Base-by-base conservation (phyloP, 2,888 invertebrate genomes). In the Slavum lentiscoides region DNA sequence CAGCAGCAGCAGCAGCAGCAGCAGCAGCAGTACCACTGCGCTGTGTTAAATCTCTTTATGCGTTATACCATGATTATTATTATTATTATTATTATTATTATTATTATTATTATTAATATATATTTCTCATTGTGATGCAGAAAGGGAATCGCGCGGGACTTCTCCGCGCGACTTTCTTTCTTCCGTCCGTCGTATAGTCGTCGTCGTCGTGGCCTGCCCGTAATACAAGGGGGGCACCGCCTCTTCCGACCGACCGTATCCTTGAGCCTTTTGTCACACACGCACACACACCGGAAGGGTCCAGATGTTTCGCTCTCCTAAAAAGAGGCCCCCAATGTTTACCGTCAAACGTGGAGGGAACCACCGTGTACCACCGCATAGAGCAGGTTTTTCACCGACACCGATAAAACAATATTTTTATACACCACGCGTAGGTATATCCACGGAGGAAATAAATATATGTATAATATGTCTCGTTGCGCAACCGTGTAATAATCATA, bases 301-400 rank as follows among this genome's bases (percentile, higher is more conserved):
- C 77, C 77, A 77, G 77, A 77, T 77, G 77, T 77, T 77, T 77
- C 70, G 62, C 61, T 77, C 69, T 30, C 30, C 68, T 70, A 70
- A 61, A 76, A 53, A 53, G 49, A 62, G 69, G 69, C 62, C 77
- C 74, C 77, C 39, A 19, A 77, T 49, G 70, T 70, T 62, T 55
- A 30, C 37, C 74, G 55, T 74, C 66, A 55, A 55, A 74, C 74
- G 17, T 17, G 74, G 66, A 62, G 74, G 74, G 62, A 67, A 49
- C 37, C 30, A 66, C 9, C 5, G 23, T 7, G 15, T 15, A n/a
- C n/a, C n/a, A n/a, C n/a, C 6, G 30, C 43, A 53, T 11, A 30
- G 74, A 75, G 74, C 74, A 75, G 74, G 74, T 75, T 75, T 75
- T 66, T 39, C 74, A 39, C 23, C 58, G 39, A 66, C 74, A 39